Evolutionary conservation across 1,140 invertebrate genomes (phyloP), one percentile per base, ranked within the genome.

Genomic region (Lucilia cuprina): DNA sequence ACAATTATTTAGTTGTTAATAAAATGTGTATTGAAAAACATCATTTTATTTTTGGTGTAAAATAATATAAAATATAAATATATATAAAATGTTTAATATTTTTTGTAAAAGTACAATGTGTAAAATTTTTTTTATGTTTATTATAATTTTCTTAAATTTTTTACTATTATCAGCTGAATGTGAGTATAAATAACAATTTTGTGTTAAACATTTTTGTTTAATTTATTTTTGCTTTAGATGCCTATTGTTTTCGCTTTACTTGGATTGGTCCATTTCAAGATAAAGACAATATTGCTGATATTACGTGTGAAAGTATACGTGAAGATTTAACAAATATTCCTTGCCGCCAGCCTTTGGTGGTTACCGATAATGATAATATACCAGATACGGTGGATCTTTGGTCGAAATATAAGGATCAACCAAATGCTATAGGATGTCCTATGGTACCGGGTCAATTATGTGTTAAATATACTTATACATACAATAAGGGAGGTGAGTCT

Each of bases 391-490:
- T 86, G 60, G 86, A 84, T 0, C n/a, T 90, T 35, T 90, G 89
- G 89, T 65, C 50, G 0, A 88, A 87, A 78, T 50, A 83, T 41
- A 86, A 86, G 2, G 86, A 88, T 17, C 85, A 87, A 0, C 83
- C 86, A 21, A 87, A 86, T 85, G 82, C 89, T 8, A 77, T 85
- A 35, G 84, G 55, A 8, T 90, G 89, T 82, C 87, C 87, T 70
- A 88, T 90, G 89, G 84, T 86, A 0, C 86, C 87, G 0, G 89
- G 88, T 0, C 84, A 60, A 5, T 86, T 86, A 2, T 90, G 89
- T 70, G 88, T 90, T 5, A 90, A 90, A 70, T 90, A 88, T 82
- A 88, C 89, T 0, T 90, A 90, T 47, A 88, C 88, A n/a, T 90
- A 90, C 77, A 90, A 88, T 25, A 87, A 88, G 14, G 89, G 87